Conservation (phyloP, 1,140 invertebrate genomes). For the Microplitis mediator region DNA sequence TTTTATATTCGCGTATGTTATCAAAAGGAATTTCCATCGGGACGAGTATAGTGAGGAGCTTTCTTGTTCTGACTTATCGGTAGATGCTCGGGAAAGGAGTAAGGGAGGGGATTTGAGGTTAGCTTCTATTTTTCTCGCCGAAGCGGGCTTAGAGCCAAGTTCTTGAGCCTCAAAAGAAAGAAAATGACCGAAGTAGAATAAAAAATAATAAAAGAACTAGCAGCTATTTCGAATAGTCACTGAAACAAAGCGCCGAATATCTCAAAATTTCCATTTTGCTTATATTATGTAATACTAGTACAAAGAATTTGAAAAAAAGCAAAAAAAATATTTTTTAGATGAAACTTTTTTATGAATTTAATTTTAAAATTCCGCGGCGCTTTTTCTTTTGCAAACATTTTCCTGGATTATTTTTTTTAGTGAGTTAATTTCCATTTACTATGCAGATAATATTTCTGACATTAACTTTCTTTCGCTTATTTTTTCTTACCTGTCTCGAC, state of each 20-base stretch:
- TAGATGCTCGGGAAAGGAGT: no score
- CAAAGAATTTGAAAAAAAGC: neutral
- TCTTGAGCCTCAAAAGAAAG: no score
- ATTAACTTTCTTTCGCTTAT: conserved; percentile 21
- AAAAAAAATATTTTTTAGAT: no score
- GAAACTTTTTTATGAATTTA: neutral
- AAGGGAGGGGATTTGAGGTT: no score
- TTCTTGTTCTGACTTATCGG: no score
- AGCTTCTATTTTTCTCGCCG: no score
- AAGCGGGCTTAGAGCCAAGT: no score
- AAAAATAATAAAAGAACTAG: neutral
- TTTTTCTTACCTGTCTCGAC: neutral
- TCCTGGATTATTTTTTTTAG: conserved; percentile 5
- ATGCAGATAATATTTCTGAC: conserved; percentile 30
- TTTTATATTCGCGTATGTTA: no score
- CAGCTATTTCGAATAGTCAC: conserved; percentile 3
- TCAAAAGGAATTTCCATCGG: no score
- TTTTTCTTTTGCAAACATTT: neutral
- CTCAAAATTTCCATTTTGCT: neutral
- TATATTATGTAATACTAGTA: neutral
- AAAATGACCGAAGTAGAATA: neutral
- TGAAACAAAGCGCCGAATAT: conserved; percentile 12
- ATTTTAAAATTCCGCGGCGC: neutral
- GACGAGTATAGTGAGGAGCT: no score
- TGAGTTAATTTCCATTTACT: conserved; percentile 22